Evolutionary conservation across 1,140 invertebrate genomes (phyloP).

Genomic region (Temnothorax curvispinosus): DNA sequence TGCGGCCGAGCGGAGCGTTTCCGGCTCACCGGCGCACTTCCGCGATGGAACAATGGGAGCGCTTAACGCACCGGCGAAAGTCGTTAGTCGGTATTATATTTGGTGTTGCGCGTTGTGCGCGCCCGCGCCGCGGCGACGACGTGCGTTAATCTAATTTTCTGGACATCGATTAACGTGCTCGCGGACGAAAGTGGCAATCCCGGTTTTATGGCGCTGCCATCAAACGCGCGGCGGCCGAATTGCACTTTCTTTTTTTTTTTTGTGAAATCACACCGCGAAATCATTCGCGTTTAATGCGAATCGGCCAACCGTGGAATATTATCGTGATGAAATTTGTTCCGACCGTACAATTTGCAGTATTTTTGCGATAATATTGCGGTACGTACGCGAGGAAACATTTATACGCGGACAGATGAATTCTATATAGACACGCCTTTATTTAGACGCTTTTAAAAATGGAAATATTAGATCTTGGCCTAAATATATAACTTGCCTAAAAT

Average conservation of each 20-base stretch:
- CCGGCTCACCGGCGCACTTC: conserved; percentile 74
- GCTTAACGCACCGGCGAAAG: conserved; percentile 75
- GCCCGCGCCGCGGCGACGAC: conserved; percentile 54
- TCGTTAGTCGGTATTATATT: conserved; percentile 74
- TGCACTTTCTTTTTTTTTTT: neutral
- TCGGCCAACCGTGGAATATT: neutral
- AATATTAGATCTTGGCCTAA: neutral
- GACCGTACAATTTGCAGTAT: neutral
- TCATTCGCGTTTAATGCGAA: conserved; percentile 9
- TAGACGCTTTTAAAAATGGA: neutral
- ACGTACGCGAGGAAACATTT: neutral
- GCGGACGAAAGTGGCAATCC: conserved; percentile 11
- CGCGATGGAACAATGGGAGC: conserved; percentile 74
- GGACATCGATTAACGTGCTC: conserved; percentile 67
- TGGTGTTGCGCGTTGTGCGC: conserved; percentile 39
- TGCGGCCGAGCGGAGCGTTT: conserved; percentile 71
- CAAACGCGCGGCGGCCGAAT: conserved; percentile 11
- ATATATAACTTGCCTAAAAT: neutral
- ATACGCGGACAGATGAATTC: neutral
- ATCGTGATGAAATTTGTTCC: neutral
- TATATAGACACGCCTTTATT: neutral
- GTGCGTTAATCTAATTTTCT: conserved; percentile 73
- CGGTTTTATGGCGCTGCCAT: neutral
- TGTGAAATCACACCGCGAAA: conserved; percentile 11
- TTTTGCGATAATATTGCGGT: neutral